Conservation (phyloP, 2,113 vertebrate genomes). For the Epinephelus lanceolatus region DNA sequence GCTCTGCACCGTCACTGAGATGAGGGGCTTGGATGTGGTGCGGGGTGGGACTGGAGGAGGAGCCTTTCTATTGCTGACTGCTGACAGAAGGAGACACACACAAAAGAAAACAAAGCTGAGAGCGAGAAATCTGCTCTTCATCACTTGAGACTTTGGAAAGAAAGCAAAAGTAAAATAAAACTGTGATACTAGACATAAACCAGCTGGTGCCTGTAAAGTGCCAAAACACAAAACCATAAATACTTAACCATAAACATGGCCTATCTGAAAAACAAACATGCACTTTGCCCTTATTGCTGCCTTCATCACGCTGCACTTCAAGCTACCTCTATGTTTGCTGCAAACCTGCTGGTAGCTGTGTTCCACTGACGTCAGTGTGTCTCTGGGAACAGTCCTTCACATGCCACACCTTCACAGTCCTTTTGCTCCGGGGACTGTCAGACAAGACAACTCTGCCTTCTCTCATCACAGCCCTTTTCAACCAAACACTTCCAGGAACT, state of each 20-base stretch:
- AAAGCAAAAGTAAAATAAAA: constrained; percentile 1
- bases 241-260: constrained; percentile 30
- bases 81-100: constrained; percentile 49
- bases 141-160: not conserved
- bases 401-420: constrained; percentile 46
- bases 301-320: constrained; percentile 11
- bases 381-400: constrained; percentile 53
- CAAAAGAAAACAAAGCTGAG: not conserved
- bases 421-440: constrained; percentile 36
- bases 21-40: constrained; percentile 96
- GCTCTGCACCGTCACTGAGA: constrained; percentile 98
- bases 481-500: not conserved
- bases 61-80: constrained; percentile 93
- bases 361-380: constrained; percentile 62
- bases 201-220: not conserved
- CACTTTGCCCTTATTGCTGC: constrained; percentile 62
- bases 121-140: not conserved
- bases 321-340: constrained; percentile 40
- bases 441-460: constrained; percentile 11
- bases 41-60: constrained; percentile 97
- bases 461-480: not conserved
- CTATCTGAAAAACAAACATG: constrained; percentile 42
- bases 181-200: not conserved
- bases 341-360: constrained; percentile 33
- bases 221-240: constrained; percentile 34